Evolutionary conservation across 2,888 invertebrate genomes (phyloP).

Genomic region (Euplexia lucipara): DNA sequence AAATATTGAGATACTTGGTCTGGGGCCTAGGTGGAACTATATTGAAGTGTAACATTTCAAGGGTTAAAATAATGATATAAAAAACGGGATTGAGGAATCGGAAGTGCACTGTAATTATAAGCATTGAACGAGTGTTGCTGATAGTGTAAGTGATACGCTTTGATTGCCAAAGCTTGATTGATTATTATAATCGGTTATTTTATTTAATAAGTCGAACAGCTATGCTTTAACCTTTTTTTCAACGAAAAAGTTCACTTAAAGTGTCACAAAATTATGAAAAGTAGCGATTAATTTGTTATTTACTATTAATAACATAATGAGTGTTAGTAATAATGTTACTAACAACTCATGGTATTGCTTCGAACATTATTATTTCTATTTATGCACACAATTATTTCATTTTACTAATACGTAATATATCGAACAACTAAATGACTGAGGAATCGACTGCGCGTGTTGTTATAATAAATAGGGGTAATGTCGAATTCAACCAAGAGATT

Average conservation of each 20-base stretch:
- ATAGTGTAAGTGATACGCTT: conserved; percentile 75
- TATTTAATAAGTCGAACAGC: conserved; percentile 62
- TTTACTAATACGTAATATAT: conserved; percentile 68
- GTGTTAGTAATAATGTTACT: conserved; percentile 24
- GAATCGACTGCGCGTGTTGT: conserved; percentile 85
- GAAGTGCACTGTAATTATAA: conserved; percentile 65
- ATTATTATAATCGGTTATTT: conserved; percentile 66
- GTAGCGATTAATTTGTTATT: conserved; percentile 56
- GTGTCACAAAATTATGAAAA: conserved; percentile 76
- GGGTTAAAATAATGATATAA: conserved; percentile 52
- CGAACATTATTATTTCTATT: conserved; percentile 43
- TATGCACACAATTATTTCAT: conserved; percentile 56
- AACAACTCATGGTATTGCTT: conserved; percentile 37
- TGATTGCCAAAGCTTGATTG: conserved; percentile 77
- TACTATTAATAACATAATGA: conserved; percentile 26
- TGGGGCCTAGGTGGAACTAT: conserved; percentile 36
- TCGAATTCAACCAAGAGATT: conserved; percentile 82
- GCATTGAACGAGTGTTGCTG: conserved; percentile 63
- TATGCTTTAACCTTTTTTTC: conserved; percentile 73
- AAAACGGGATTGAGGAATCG: conserved; percentile 62
- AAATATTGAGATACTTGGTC: conserved; percentile 17
- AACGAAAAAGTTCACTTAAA: conserved; percentile 83
- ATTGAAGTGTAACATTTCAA: conserved; percentile 65
- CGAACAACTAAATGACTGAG: conserved; percentile 84
- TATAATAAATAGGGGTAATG: conserved; percentile 80